phyloP scores from a whole-genome alignment of 2,113 vertebrate species.

The Platanista minor region DNA sequence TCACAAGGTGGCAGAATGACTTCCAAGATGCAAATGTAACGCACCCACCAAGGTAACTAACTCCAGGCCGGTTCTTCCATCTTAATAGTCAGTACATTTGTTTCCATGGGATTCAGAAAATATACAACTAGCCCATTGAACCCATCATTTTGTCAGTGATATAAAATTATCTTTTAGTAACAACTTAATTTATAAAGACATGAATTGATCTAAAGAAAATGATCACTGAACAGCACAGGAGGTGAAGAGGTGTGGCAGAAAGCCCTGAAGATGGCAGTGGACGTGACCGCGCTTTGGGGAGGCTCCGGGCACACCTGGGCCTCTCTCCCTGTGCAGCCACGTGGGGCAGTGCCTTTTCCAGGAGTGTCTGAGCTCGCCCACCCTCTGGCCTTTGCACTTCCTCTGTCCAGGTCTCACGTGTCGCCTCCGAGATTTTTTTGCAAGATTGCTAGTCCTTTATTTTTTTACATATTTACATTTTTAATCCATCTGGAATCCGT shows the following conservation, averaged over 20 bases:
- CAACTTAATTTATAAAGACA: not conserved
- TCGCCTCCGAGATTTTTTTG: not conserved
- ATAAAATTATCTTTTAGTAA: not conserved
- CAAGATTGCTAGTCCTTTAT: not conserved
- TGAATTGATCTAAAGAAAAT: not conserved
- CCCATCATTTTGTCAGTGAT: not conserved
- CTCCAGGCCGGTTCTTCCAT: not conserved
- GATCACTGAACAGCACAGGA: too few species aligned
- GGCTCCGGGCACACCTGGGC: not conserved
- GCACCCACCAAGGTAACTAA: not conserved
- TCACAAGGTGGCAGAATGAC: not conserved
- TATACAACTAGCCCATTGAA: not conserved
- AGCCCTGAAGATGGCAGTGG: not conserved
- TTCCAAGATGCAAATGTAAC: not conserved
- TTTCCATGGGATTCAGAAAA: not conserved
- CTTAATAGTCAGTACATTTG: not conserved
- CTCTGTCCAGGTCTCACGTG: not conserved
- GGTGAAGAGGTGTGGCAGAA: not conserved
- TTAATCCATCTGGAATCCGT: constrained; percentile 5
- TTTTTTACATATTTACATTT: not conserved
- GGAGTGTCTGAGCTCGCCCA: not conserved
- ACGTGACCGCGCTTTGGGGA: not conserved
- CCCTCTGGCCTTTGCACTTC: not conserved
- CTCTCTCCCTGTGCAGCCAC: not conserved
- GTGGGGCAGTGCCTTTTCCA: not conserved